phyloP scores from a whole-genome alignment of 1,140 invertebrate species.

The Heliothis subflexa region DNA sequence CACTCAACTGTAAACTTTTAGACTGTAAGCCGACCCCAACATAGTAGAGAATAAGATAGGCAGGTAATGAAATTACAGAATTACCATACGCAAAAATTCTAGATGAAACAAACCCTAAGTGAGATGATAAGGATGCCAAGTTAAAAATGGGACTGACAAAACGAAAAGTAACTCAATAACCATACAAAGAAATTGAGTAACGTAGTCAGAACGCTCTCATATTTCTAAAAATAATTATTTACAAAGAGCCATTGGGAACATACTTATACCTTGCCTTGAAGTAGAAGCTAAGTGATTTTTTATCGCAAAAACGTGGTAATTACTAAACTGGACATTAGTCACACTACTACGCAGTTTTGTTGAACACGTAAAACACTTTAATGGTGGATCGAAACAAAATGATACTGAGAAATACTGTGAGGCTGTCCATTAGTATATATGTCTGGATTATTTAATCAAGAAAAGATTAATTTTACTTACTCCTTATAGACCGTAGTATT shows the following conservation, averaged over 20 bases:
- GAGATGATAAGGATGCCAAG: no score
- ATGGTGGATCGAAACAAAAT: background rate
- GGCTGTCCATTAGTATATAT: background rate
- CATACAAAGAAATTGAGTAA: background rate
- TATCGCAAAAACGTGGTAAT: conserved; percentile 12
- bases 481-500: no score
- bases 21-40: background rate
- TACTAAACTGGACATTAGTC: background rate
- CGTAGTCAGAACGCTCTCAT: background rate
- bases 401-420: background rate
- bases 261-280: conserved; percentile 7
- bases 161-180: no score
- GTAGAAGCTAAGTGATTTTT: conserved; percentile 5
- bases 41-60: background rate
- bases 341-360: conserved; percentile 8
- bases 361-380: background rate
- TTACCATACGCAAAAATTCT: no score
- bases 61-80: background rate
- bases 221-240: background rate
- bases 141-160: no score
- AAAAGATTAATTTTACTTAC: no score
- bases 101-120: no score
- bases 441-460: no score
- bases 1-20: background rate
- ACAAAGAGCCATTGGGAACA: background rate